Base-by-base conservation (phyloP, 2,113 vertebrate genomes). In the Leptocoma aspasia region DNA sequence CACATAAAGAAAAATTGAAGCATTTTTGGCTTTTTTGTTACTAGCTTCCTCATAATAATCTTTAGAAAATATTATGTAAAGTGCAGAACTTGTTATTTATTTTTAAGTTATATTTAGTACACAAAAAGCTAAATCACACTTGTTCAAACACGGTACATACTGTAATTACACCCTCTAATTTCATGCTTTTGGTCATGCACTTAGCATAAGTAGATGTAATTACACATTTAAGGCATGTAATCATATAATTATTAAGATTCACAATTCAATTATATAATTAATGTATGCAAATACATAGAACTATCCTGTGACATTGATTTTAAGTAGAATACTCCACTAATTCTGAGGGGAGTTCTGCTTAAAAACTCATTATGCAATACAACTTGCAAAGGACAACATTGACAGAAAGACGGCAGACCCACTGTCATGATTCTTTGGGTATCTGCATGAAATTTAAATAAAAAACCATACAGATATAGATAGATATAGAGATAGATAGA, bases 251-350 rank as follows among this genome's bases (percentile, higher is more conserved):
- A 95, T 94, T 92, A 94, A 95, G 82, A 97, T 83, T 61, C 59
- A 91, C 53, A 91, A 93, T 85, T 92, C 81, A 95, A 86, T 95
- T 96, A 92, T 53, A 69, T 91, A 95, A 96, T 95, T 94, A 96
- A 88, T 56, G 56, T 75, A 95, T 89, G 75, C 68, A 96, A 94
- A 95, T 94, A 87, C 6, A 54, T 60, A 76, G 52, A 66, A 90
- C 57, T 81, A 93, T 78, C 47, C 54, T 86, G 68, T 89, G 49
- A 61, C 84, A 95, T 21, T 80, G 73, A 92, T 89, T 95, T 93
- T 87, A 83, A 94, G 59, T 50, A 72, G 60, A 71, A 66, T 85
- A 86, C 21, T 37, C 65, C 18, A 31, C 75, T 84, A 56, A 59
- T 59, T 92, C 71, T 82, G 64, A 91, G 41, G 54, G 33, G 33